Evolutionary conservation across 2,797 vertebrate genomes (phyloP).

Genomic region (Cheracebus regulus): DNA sequence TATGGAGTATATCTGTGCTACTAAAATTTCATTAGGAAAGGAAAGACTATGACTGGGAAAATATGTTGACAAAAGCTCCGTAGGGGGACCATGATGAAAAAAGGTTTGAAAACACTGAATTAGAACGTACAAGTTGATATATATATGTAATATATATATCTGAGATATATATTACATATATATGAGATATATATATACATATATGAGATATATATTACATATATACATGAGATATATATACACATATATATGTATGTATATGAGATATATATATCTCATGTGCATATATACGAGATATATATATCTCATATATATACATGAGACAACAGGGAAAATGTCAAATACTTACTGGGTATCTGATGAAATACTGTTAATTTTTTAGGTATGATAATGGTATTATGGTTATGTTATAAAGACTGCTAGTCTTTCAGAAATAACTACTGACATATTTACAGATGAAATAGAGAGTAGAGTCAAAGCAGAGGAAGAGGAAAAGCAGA

Average conservation of each 20-base stretch:
- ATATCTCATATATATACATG: background rate
- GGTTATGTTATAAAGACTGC: background rate
- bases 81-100: background rate
- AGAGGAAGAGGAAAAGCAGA: no score
- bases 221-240: background rate
- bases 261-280: no score
- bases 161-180: no score
- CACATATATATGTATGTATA: no score
- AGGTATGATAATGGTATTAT: background rate
- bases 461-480: background rate
- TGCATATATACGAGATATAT: no score
- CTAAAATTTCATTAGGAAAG: background rate
- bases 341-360: background rate
- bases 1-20: no score
- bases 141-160: no score
- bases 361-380: background rate
- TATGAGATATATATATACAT: background rate
- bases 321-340: background rate
- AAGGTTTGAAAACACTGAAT: background rate
- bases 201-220: background rate
- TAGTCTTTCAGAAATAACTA: background rate
- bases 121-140: background rate
- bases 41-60: background rate
- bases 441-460: background rate
- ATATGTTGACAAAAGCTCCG: background rate